These are phyloP conservation scores for Sebastes umbrosus DNA, from an alignment of 2,797 vertebrate genomes.

Conservation along the genomic window DNA sequence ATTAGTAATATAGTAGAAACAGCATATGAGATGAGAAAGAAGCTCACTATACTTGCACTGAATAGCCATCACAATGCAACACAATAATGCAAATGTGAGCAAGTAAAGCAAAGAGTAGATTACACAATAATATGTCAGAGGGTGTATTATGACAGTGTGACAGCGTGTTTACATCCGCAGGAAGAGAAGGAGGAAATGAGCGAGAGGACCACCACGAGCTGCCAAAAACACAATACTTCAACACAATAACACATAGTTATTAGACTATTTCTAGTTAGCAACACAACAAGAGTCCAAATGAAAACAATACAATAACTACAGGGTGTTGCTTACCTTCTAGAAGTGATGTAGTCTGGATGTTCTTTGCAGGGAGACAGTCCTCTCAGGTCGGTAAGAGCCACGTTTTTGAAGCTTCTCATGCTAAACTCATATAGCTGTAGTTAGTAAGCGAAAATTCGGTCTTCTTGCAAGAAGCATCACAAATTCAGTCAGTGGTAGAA, in stretches of 20 bases:
- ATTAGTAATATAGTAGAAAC: not conserved
- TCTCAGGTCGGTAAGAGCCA: not conserved
- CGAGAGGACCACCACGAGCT: not conserved
- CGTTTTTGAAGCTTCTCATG: not conserved
- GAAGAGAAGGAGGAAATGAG: not conserved
- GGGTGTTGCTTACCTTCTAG: not conserved
- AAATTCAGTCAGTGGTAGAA: not conserved
- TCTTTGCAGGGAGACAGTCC: not conserved
- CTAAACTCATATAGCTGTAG: not conserved
- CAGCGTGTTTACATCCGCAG: not conserved
- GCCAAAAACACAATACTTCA: not conserved
- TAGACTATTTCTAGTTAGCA: not conserved
- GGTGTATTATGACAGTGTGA: not conserved
- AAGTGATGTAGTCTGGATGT: not conserved
- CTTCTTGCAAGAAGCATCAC: not conserved
- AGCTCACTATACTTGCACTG: not conserved
- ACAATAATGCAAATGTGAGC: not conserved
- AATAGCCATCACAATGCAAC: not conserved
- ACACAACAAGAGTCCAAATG: not conserved
- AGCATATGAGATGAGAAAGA: not conserved
- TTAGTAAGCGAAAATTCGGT: not conserved
- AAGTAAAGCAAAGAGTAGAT: not conserved
- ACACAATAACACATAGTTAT: not conserved
- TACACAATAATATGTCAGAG: not conserved
- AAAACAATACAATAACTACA: not conserved